Conservation (phyloP, 1,140 invertebrate genomes). For the Leptinotarsa defecta region DNA sequence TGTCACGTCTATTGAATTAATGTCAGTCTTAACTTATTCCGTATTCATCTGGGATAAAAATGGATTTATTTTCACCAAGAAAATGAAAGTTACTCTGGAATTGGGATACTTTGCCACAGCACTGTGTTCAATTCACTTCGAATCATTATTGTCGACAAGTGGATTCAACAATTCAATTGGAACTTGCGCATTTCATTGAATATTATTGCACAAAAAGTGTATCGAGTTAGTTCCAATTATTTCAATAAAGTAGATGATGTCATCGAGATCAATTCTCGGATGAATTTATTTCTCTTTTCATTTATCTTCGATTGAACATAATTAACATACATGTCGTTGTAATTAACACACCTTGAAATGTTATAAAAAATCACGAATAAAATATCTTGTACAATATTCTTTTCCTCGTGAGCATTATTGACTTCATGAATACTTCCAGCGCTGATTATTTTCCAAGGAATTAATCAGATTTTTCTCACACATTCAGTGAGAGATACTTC, state of each 20-base stretch:
- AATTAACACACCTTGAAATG: slow-evolving; percentile 1
- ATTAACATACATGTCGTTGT: background rate
- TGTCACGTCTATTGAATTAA: too few species aligned
- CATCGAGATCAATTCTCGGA: slow-evolving; percentile 3
- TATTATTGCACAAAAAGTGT: background rate
- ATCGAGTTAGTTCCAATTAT: slow-evolving; percentile 14
- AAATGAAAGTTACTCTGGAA: too few species aligned
- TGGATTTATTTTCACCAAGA: too few species aligned
- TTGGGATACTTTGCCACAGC: too few species aligned
- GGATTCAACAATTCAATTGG: slow-evolving; percentile 17
- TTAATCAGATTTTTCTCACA: too few species aligned
- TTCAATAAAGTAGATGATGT: slow-evolving; percentile 14
- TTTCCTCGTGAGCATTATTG: too few species aligned
- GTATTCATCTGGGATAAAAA: too few species aligned
- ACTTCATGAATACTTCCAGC: too few species aligned
- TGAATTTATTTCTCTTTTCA: background rate
- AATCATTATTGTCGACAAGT: background rate
- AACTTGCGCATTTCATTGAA: background rate
- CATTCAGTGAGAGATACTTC: too few species aligned
- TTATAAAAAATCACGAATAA: background rate
- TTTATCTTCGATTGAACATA: background rate
- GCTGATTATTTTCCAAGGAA: too few species aligned
- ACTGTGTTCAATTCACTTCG: background rate
- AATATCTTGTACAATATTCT: too few species aligned
- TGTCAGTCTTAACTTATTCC: too few species aligned